Conservation (phyloP, 1,140 invertebrate genomes). For the Agrypnia vestita region DNA sequence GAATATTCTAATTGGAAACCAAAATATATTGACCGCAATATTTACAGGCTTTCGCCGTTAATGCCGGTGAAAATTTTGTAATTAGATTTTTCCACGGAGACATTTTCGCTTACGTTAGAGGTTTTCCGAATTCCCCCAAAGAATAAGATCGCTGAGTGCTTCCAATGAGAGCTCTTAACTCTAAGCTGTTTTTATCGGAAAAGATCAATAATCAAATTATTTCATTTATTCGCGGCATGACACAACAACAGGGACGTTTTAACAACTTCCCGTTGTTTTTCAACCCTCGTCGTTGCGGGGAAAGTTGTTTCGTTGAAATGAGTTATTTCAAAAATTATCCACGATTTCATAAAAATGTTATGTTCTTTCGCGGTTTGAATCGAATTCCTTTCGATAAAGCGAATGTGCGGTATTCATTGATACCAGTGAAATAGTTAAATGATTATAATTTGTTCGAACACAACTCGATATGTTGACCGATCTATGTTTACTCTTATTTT, state of each 20-base stretch:
- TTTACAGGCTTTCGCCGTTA: constrained; percentile 18
- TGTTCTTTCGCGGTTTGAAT: too few species aligned
- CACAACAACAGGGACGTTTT: constrained; percentile 3
- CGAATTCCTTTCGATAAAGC: too few species aligned
- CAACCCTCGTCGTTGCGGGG: too few species aligned
- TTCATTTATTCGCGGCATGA: not conserved
- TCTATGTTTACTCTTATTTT: too few species aligned
- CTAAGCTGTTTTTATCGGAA: constrained; percentile 18
- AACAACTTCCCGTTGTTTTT: not conserved
- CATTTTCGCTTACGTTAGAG: constrained; percentile 5
- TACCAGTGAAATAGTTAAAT: too few species aligned
- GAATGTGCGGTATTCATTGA: too few species aligned
- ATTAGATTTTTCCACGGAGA: constrained; percentile 28
- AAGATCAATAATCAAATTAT: constrained; percentile 37
- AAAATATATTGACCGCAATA: not conserved
- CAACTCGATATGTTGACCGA: too few species aligned
- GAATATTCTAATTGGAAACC: too few species aligned
- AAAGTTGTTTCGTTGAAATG: too few species aligned
- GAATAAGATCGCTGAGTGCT: constrained; percentile 5
- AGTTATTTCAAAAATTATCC: too few species aligned
- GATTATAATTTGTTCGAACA: too few species aligned
- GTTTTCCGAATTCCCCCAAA: not conserved
- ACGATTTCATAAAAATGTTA: too few species aligned
- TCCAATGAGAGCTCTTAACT: constrained; percentile 1
- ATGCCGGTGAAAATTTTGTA: not conserved